phyloP scores from a whole-genome alignment of 2,888 invertebrate genomes.

The Ochropleura plecta region DNA sequence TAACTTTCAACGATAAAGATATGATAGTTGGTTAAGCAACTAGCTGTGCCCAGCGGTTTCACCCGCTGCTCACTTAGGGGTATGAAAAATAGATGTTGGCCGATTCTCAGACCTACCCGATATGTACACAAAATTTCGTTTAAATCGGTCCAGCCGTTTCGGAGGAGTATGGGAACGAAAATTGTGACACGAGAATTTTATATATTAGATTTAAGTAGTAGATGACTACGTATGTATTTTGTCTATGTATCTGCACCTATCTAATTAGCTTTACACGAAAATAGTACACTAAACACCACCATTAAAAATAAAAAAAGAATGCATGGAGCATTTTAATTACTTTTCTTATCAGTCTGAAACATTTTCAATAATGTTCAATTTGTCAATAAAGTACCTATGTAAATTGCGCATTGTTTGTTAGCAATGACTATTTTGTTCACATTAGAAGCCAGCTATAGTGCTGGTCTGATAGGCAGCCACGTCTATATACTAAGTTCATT shows the following conservation, averaged over 20 bases:
- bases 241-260: background rate
- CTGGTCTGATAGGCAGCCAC: background rate
- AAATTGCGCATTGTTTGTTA: conserved; percentile 9
- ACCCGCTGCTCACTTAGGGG: no score
- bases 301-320: conserved; percentile 1
- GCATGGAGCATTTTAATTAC: conserved; percentile 15
- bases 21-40: background rate
- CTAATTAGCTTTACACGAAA: background rate
- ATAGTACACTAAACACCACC: background rate
- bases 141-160: no score
- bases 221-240: background rate
- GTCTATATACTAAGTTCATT: no score
- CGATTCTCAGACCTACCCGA: no score
- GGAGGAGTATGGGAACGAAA: no score
- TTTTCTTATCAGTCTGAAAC: conserved; percentile 37
- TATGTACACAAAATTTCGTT: no score
- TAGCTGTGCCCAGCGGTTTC: no score
- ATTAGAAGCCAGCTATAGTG: background rate
- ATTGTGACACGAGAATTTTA: no score
- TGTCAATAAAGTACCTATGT: background rate
- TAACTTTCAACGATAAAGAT: conserved; percentile 30
- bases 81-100: no score
- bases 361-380: conserved; percentile 6
- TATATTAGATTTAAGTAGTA: background rate
- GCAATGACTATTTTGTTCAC: background rate